Conservation (phyloP, 2,888 invertebrate species). For the Stenurella melanura region DNA sequence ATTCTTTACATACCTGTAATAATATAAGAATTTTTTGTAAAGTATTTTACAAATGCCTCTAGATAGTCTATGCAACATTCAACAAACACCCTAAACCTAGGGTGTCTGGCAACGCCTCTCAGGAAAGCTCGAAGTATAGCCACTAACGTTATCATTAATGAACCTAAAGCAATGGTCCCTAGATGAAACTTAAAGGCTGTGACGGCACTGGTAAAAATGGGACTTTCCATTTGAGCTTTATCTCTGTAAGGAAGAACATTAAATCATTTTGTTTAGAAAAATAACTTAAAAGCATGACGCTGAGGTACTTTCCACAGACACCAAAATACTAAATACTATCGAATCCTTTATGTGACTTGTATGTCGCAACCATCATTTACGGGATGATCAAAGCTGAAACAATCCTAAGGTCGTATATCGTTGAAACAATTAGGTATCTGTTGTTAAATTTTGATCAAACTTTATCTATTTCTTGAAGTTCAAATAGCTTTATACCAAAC, state of each 20-base stretch:
- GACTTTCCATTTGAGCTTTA: slow-evolving; percentile 48
- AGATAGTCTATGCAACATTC: slow-evolving; percentile 39
- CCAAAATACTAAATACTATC: no score
- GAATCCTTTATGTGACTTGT: no score
- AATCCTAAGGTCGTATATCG: no score
- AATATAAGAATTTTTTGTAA: slow-evolving; percentile 61
- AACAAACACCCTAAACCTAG: slow-evolving; percentile 42
- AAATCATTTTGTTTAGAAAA: no score
- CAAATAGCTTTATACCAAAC: no score
- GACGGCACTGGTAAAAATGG: slow-evolving; percentile 48
- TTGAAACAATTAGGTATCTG: no score
- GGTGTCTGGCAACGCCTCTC: slow-evolving; percentile 40
- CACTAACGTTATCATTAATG: slow-evolving; percentile 56
- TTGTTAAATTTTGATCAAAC: no score
- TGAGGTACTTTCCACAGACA: no score
- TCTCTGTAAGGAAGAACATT: slow-evolving; percentile 47
- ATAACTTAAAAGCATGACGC: no score
- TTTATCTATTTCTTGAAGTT: no score
- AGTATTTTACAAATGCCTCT: slow-evolving; percentile 53
- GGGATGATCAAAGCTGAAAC: no score
- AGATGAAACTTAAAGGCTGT: slow-evolving; percentile 54
- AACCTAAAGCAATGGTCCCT: slow-evolving; percentile 57
- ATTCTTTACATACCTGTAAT: slow-evolving; percentile 55
- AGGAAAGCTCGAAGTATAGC: slow-evolving; percentile 47
- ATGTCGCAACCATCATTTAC: no score